Base-by-base conservation (phyloP, 2,113 vertebrate species). In the Etia nguti region DNA sequence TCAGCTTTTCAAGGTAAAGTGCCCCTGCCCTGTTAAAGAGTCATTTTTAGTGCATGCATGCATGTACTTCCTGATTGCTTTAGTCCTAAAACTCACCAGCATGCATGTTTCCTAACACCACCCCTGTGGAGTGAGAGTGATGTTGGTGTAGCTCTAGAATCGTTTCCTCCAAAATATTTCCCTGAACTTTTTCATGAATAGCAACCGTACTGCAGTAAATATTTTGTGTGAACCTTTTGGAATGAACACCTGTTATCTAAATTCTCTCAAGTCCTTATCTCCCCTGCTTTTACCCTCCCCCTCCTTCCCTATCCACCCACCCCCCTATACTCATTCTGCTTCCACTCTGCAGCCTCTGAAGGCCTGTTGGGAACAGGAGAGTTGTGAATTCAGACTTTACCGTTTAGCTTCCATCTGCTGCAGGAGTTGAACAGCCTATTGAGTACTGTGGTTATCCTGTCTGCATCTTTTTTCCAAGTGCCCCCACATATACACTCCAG, bases 331-430 rank as follows among this genome's bases (percentile, higher is more conserved):
- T 91, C 96, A 92, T 93, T 95, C 96, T 94, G 94, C 96, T 96
- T 96, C 95, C 96, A 85, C 81, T 96, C 97, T 95, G 92, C 86
- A 82, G 96, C 92, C 92, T 96, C 92, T 95, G 95, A 89, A 80
- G 96, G 94, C 96, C 97, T 96, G 92, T 87, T 96, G 97, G 97
- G 97, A 97, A 96, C 97, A 96, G 92, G 95, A 96, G 97, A 97
- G 95, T 96, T 97, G 97, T 96, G 93, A 91, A 97, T 97, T 98
- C 96, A 97, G 96, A 96, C 95, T 96, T 92, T 84, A 97, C 96
- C 96, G 94, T 97, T 98, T 97, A 96, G 95, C 97, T 97, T 96
- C 97, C 97, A 97, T 98, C 97, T 98, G 97, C 96, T 97, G 94
- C 95, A 95, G 96, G 95, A 97, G 97, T 98, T 97, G 96, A 97